These are phyloP conservation scores for Epizoanthus illoricatus DNA, from an alignment of 92 coral and sea anemone species.

Conservation along the genomic window DNA sequence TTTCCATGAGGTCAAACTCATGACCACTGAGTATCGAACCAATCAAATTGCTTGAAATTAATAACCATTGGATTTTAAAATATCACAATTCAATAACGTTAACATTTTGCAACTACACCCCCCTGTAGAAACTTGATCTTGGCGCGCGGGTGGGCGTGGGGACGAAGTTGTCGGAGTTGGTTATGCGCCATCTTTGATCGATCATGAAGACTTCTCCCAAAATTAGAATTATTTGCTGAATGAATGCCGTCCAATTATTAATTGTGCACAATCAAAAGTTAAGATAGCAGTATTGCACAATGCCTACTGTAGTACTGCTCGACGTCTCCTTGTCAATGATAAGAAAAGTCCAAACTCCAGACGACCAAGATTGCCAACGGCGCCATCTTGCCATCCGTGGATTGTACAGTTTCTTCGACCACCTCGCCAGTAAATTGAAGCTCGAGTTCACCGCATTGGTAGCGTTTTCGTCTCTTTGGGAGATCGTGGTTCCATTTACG, in stretches of 20 bases:
- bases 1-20: too few species aligned
- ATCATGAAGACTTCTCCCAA: too few species aligned
- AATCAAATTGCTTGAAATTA: too few species aligned
- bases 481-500: constrained; percentile 97
- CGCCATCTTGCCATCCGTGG: constrained; percentile 95
- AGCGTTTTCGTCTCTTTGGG: constrained; percentile 99
- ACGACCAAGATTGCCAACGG: constrained; percentile 81
- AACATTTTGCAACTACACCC: too few species aligned
- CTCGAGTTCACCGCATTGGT: constrained; percentile 93
- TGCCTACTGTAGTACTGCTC: constrained; percentile 97
- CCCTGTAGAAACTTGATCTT: too few species aligned
- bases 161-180: too few species aligned
- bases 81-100: too few species aligned
- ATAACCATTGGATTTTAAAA: too few species aligned
- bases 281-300: not conserved
- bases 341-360: constrained; percentile 69
- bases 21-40: too few species aligned
- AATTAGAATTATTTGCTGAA: too few species aligned
- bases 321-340: constrained; percentile 98
- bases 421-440: constrained; percentile 80
- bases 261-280: not conserved
- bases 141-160: too few species aligned
- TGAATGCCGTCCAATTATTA: not conserved
- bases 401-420: constrained; percentile 83
- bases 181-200: too few species aligned